Conservation (phyloP, 1,140 invertebrate species). For the Steinernema feltiae region DNA sequence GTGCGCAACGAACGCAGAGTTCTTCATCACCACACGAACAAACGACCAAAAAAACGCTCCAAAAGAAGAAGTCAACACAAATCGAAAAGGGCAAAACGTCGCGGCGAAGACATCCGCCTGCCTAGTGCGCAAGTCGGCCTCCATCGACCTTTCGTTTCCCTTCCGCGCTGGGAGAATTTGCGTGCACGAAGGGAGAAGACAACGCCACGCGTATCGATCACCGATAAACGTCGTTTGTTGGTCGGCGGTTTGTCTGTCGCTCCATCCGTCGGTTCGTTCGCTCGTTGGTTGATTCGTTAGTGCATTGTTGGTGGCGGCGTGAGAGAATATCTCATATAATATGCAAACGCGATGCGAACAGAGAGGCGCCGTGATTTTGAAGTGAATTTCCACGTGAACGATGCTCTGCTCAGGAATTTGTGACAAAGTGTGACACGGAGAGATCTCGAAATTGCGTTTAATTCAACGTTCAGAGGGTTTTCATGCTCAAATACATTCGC, state of each 20-base stretch:
- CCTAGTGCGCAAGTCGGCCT: background rate
- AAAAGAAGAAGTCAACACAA: background rate
- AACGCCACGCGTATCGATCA: conserved; percentile 10
- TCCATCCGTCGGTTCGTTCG: background rate
- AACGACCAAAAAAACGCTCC: background rate
- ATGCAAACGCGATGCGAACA: no score
- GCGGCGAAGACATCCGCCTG: no score
- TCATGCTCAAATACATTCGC: background rate
- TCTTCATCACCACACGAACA: background rate
- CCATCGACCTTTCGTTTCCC: background rate
- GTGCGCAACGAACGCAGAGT: background rate
- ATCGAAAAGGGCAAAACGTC: background rate
- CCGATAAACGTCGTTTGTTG: conserved; percentile 12
- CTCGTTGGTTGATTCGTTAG: no score
- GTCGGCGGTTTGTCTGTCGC: background rate
- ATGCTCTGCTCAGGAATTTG: no score
- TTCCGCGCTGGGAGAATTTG: background rate
- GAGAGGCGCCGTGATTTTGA: no score
- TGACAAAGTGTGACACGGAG: no score
- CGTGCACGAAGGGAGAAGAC: background rate
- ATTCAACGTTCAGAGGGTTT: no score
- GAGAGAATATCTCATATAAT: background rate
- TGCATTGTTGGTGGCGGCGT: no score
- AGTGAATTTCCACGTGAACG: no score
- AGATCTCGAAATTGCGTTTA: no score